These are phyloP conservation scores for Hanleya hanleyi DNA, from an alignment of 2,888 invertebrate genomes.

Conservation along the genomic window DNA sequence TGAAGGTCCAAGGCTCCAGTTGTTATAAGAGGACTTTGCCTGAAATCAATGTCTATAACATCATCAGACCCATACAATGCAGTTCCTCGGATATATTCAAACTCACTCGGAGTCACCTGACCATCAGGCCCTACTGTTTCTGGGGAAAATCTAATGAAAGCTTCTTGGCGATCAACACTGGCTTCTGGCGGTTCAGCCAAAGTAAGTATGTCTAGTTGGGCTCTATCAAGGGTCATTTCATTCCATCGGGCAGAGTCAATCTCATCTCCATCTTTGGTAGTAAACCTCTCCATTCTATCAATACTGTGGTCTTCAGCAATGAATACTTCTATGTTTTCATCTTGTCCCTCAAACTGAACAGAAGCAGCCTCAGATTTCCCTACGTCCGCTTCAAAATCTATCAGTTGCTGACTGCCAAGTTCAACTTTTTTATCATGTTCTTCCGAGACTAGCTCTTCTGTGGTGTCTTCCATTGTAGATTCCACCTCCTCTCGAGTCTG, in stretches of 20 bases:
- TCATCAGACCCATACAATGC: no score
- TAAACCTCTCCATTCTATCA: neutral
- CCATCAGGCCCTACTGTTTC: neutral
- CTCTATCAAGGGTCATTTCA: neutral
- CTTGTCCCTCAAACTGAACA: conserved; percentile 4
- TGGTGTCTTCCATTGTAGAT: neutral
- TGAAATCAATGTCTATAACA: no score
- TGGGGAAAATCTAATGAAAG: neutral
- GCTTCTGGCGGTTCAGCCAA: neutral
- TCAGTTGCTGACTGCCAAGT: neutral
- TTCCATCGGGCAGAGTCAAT: neutral
- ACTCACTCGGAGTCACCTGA: neutral
- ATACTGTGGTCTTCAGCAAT: conserved; percentile 3
- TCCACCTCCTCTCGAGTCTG: no score
- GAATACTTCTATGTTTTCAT: neutral
- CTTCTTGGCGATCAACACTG: neutral
- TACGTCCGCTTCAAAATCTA: neutral
- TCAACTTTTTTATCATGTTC: neutral
- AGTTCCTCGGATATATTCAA: no score
- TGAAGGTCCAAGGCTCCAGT: no score
- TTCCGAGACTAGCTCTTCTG: neutral
- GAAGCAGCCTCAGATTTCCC: neutral
- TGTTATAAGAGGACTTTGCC: no score
- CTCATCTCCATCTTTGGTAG: conserved; percentile 1
- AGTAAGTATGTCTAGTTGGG: neutral